Conservation (phyloP, 2,113 vertebrate genomes). For the Kryptolebias marmoratus region DNA sequence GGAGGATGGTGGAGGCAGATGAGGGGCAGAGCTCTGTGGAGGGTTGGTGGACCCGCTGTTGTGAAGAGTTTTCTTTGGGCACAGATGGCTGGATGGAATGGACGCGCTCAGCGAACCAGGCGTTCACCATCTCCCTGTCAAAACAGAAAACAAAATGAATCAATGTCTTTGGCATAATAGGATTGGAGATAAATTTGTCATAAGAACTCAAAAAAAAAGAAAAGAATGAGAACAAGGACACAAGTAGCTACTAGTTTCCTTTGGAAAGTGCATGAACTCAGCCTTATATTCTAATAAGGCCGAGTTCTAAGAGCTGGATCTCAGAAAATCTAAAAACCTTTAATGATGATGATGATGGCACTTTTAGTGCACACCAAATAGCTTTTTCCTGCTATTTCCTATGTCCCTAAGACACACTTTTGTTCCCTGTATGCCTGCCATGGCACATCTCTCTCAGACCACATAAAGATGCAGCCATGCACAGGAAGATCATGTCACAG, state of each 20-base stretch:
- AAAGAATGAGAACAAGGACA: not conserved
- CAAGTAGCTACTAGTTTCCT: not conserved
- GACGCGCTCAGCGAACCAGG: constrained; percentile 96
- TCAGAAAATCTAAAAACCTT: too few relatives aligned
- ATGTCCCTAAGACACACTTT: too few relatives aligned
- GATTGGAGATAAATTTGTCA: not conserved
- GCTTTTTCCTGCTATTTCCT: too few relatives aligned
- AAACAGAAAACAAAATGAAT: not conserved
- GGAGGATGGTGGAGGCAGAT: constrained; percentile 53
- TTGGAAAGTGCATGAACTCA: not conserved
- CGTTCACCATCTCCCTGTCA: constrained; percentile 97
- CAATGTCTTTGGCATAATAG: not conserved
- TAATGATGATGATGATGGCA: too few relatives aligned
- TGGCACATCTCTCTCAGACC: too few relatives aligned
- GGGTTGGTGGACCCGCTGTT: constrained; percentile 79
- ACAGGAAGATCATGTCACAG: too few relatives aligned
- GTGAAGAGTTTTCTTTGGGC: constrained; percentile 60
- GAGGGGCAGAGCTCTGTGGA: constrained; percentile 46
- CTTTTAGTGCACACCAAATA: too few relatives aligned
- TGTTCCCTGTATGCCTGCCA: too few relatives aligned
- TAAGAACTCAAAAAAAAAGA: not conserved
- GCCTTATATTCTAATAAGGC: too few relatives aligned
- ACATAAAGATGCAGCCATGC: too few relatives aligned
- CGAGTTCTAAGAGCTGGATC: too few relatives aligned
- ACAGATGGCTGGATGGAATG: constrained; percentile 87